Base-by-base conservation (phyloP, 2,888 invertebrate species). In the Embidobia sp. region DNA sequence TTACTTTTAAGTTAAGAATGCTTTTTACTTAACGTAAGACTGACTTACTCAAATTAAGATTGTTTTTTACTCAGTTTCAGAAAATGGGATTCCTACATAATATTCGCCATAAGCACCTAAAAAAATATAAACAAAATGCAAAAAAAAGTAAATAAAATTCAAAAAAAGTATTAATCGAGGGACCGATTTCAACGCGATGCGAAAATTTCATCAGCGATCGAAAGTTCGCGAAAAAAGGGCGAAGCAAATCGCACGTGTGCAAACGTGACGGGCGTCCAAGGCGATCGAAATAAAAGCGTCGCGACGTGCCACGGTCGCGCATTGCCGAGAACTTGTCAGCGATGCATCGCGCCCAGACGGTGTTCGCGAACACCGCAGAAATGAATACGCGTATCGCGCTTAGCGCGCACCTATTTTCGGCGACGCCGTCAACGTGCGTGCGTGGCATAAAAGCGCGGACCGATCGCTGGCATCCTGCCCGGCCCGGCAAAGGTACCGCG, bases 261-360 rank as follows among this genome's bases (percentile, higher is more conserved):
- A 40, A 55, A 27, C n/a, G 37, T 57, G 35, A 55, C 35, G 18
- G 33, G 1, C 19, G 22, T 40, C 31, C 61, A 42, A 64, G 55
- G 66, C 29, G 37, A 66, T 64, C 16, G 29, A 59, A 66, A 66
- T 74, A 66, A 74, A 66, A 66, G 59, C 55, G 57, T 37, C 33
- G 69, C 63, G 63, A 57, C 57, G 57, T 64, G 69, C 64, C 69
- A 76, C 57, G 69, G 76, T 76, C 76, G 69, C 70, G 59, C 64
- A 53, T 53, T 76, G 70, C 66, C 70, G 70, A 70, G 76, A 76
- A 67, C 70, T 76, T 63, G 75, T 63, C 63, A 69, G 44, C 69
- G 75, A 48, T 64, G 63, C 70, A 61, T 61, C 59, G 64, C 33
- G 35, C 40, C 51, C 27, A 51, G 61, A 57, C 63, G 49, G 15